Conservation (phyloP, 2,797 vertebrate species). For the Diceros bicornis region DNA sequence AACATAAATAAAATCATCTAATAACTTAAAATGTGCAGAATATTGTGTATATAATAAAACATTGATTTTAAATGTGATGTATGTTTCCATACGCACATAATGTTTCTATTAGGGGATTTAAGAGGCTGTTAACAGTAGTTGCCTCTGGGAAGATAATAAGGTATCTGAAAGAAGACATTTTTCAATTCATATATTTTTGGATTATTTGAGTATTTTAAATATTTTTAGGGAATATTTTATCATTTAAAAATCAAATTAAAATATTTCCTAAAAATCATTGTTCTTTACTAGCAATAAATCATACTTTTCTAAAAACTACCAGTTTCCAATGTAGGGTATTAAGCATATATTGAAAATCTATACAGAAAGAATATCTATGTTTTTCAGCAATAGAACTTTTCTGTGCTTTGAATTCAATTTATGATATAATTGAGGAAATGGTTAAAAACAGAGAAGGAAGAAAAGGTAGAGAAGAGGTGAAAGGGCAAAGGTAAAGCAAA, state of each 20-base stretch:
- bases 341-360: neutral
- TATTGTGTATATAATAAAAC: neutral
- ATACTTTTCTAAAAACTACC: neutral
- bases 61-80: neutral
- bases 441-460: neutral
- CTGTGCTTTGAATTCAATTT: neutral
- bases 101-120: neutral
- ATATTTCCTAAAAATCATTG: neutral
- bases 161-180: neutral
- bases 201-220: constrained; percentile 18
- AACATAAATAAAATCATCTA: neutral
- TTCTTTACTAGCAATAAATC: neutral
- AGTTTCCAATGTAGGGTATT: neutral
- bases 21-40: neutral
- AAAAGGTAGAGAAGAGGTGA: neutral
- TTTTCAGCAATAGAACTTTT: neutral
- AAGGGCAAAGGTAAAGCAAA: neutral
- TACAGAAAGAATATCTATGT: neutral
- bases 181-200: neutral
- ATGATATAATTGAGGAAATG: neutral
- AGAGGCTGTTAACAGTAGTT: neutral
- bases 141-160: neutral
- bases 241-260: constrained; percentile 50
- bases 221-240: neutral
- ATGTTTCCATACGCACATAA: neutral